Evolutionary conservation across 2,113 vertebrate genomes (phyloP).

Genomic region (Zeus faber): DNA sequence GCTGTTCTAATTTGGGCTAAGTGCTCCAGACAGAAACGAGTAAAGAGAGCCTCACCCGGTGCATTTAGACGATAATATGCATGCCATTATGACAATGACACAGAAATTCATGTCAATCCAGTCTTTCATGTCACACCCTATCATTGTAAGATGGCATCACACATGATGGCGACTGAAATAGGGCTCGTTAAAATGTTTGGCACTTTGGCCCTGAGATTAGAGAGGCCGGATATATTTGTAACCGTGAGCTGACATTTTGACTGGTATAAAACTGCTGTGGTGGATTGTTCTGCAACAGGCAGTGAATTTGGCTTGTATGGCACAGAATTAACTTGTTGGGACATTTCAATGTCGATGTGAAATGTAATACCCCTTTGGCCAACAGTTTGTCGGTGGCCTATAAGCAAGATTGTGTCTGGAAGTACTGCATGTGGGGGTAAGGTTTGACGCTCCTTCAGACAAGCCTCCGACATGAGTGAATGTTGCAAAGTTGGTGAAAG

Average conservation of each 20-base stretch:
- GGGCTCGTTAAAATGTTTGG: constrained; percentile 25
- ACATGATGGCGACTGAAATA: constrained; percentile 40
- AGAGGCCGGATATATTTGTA: constrained; percentile 28
- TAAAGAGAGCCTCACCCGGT: constrained; percentile 29
- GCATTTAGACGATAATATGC: constrained; percentile 23
- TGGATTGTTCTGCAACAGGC: constrained; percentile 14
- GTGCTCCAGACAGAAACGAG: constrained; percentile 39
- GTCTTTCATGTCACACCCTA: constrained; percentile 22
- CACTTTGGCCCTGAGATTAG: constrained; percentile 37
- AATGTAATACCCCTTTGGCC: no score
- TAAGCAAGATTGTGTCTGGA: no score
- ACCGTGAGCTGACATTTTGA: constrained; percentile 14
- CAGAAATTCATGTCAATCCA: constrained; percentile 5
- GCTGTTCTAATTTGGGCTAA: constrained; percentile 47
- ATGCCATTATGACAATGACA: background rate
- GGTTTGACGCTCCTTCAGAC: no score
- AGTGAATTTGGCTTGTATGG: no score
- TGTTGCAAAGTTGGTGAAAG: constrained; percentile 1
- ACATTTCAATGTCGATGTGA: no score
- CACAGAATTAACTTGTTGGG: no score
- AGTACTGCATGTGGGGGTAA: no score
- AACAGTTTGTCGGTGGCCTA: no score
- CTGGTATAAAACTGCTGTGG: constrained; percentile 5
- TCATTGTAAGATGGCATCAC: constrained; percentile 36
- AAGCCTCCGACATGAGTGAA: background rate